Conservation (phyloP, 2,113 vertebrate genomes). For the Calonectris borealis region DNA sequence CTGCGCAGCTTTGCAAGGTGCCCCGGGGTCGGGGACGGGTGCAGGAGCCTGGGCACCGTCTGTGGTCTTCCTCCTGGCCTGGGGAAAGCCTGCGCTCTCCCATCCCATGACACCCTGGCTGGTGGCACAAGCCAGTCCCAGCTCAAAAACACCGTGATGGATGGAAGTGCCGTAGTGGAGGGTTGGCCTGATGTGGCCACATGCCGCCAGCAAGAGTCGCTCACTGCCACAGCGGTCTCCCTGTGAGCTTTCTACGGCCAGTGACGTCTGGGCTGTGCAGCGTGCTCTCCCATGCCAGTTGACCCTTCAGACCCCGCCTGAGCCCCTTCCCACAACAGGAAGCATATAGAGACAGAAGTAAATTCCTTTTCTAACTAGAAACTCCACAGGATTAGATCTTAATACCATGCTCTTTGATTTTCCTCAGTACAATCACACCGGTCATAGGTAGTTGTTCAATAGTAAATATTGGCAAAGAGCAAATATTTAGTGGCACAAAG, state of each 20-base stretch:
- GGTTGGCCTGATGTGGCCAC: not conserved
- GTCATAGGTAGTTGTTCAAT: not conserved
- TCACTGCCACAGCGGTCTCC: not conserved
- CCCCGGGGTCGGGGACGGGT: accelerated
- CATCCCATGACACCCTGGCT: not conserved
- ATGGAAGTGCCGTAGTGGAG: not conserved
- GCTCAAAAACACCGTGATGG: not conserved
- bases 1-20: not conserved
- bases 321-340: not conserved
- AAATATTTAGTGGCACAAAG: conserved; percentile 3
- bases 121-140: not conserved
- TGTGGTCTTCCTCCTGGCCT: not conserved
- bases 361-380: not conserved
- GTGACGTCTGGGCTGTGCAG: not conserved
- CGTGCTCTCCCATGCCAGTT: not conserved
- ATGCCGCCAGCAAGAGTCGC: not conserved
- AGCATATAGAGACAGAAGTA: not conserved
- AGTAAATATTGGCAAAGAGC: not conserved
- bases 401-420: not conserved
- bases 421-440: not conserved
- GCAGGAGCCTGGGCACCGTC: not conserved
- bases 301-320: not conserved
- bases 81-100: not conserved
- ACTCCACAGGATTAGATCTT: not conserved
- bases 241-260: not conserved